phyloP scores from a whole-genome alignment of 2,888 invertebrate species.

The Chloroclysta siterata region DNA sequence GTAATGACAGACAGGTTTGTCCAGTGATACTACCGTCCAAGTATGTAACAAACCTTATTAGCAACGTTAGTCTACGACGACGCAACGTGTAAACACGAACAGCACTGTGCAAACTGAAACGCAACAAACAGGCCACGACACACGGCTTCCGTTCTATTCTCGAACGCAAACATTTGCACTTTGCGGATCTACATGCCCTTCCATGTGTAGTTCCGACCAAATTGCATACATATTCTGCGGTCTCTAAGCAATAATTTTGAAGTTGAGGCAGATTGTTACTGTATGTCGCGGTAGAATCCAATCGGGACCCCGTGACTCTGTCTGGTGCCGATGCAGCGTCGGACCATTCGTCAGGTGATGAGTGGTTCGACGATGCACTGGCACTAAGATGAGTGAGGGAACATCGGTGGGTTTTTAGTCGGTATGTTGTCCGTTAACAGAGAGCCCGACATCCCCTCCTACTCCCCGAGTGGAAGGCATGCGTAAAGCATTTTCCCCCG shows the following conservation, averaged over 20 bases:
- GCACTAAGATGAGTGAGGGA: too few relatives aligned
- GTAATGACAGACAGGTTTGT: not conserved
- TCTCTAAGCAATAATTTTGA: constrained; percentile 8
- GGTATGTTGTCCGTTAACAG: too few relatives aligned
- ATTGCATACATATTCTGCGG: constrained; percentile 8
- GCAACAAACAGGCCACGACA: constrained; percentile 52
- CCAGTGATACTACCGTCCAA: constrained; percentile 2
- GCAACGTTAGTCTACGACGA: constrained; percentile 36
- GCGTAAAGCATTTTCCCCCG: too few relatives aligned
- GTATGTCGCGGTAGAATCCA: too few relatives aligned
- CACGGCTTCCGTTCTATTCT: constrained; percentile 65
- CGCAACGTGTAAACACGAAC: constrained; percentile 51
- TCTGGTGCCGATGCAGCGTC: too few relatives aligned
- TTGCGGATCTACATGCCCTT: constrained; percentile 34
- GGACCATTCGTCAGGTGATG: too few relatives aligned
- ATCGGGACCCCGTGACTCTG: too few relatives aligned
- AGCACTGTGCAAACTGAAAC: constrained; percentile 42
- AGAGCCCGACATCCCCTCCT: too few relatives aligned
- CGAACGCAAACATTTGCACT: constrained; percentile 59
- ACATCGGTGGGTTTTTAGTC: too few relatives aligned
- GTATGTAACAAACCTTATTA: constrained; percentile 18
- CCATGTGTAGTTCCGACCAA: constrained; percentile 24
- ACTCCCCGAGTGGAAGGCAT: too few relatives aligned
- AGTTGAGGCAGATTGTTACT: constrained; percentile 7
- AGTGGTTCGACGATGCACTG: too few relatives aligned